These are phyloP conservation scores for Dione juno DNA, from an alignment of 2,888 invertebrate species.

Conservation along the genomic window DNA sequence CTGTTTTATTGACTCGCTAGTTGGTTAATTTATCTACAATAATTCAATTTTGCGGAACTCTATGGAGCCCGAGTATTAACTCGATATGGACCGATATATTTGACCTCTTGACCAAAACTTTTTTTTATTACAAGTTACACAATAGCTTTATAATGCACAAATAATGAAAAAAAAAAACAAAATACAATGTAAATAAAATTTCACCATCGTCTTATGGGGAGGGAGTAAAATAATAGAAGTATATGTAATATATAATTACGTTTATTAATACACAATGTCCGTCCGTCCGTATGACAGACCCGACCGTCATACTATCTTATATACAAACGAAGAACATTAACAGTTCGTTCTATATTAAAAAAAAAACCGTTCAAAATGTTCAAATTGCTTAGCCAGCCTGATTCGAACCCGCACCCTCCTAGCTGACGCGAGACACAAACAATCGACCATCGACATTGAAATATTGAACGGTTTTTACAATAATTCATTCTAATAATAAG, in stretches of 20 bases:
- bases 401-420: not conserved
- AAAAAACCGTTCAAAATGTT: slow-evolving; percentile 4
- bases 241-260: slow-evolving; percentile 37
- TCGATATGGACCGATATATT: no score
- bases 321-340: slow-evolving; percentile 23
- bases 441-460: not conserved
- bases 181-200: no score
- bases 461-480: not conserved
- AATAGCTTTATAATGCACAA: no score
- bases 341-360: not conserved
- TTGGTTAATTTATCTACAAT: no score
- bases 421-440: not conserved
- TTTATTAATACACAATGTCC: slow-evolving; percentile 49
- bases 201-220: not conserved
- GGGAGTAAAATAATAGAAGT: not conserved
- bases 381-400: not conserved
- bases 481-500: slow-evolving; percentile 3
- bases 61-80: no score
- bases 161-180: no score
- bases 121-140: no score
- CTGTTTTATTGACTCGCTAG: no score
- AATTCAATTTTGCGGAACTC: no score
- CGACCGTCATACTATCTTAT: slow-evolving; percentile 25
- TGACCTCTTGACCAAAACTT: no score
- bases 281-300: slow-evolving; percentile 40